Conservation (phyloP, 2,797 vertebrate genomes). For the Phaenicophaeus curvirostris region DNA sequence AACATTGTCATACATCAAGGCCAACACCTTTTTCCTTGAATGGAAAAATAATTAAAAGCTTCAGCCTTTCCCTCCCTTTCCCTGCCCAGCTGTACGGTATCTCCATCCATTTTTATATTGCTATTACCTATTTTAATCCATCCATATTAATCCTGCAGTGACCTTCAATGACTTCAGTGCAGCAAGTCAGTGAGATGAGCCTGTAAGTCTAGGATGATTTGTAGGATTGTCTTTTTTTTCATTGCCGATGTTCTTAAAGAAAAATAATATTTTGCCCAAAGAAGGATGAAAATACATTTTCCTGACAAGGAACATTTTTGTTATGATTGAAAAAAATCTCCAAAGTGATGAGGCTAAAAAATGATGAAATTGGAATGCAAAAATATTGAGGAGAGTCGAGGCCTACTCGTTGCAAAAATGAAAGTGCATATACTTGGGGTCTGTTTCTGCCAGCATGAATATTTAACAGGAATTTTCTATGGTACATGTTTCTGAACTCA, state of each 20-base stretch:
- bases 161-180: neutral
- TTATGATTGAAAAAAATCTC: neutral
- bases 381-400: neutral
- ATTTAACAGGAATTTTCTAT: neutral
- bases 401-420: neutral
- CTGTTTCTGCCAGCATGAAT: neutral
- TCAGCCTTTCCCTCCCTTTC: neutral
- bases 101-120: neutral
- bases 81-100: neutral
- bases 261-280: constrained; percentile 16
- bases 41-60: constrained; percentile 20
- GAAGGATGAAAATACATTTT: constrained; percentile 28
- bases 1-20: neutral
- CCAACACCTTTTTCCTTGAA: neutral
- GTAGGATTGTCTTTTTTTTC: neutral
- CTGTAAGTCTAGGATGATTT: neutral
- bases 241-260: neutral
- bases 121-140: constrained; percentile 38
- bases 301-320: neutral
- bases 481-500: neutral
- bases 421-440: neutral
- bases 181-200: neutral
- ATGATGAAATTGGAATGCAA: neutral
- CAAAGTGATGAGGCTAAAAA: neutral
- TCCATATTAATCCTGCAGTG: constrained; percentile 12